Conservation (phyloP, 1,140 invertebrate genomes). For the Marisa cornuarietis region DNA sequence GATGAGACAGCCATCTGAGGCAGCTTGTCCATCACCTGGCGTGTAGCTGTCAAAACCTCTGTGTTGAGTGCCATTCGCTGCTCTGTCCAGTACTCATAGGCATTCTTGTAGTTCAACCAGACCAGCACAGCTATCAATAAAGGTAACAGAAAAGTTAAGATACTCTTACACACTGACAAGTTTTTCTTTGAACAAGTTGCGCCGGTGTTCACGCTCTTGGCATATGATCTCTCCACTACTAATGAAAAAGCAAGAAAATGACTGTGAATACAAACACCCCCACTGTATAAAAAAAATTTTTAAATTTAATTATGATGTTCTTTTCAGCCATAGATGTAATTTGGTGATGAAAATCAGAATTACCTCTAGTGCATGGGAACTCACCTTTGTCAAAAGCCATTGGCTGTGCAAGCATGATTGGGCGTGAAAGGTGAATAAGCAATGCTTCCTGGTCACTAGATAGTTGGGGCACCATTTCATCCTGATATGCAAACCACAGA, state of each 20-base stretch:
- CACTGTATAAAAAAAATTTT: too few relatives aligned
- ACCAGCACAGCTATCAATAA: constrained; percentile 83
- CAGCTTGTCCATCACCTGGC: constrained; percentile 60
- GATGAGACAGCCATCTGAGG: constrained; percentile 48
- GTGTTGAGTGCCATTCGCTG: constrained; percentile 73
- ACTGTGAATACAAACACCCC: too few relatives aligned
- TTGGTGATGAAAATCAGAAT: neutral
- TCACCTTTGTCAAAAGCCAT: constrained; percentile 84
- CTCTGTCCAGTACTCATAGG: constrained; percentile 98
- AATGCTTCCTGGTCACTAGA: constrained; percentile 90
- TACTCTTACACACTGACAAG: neutral
- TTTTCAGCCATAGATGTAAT: too few relatives aligned
- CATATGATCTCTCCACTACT: too few relatives aligned
- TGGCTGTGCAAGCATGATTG: constrained; percentile 94
- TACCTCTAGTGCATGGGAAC: neutral
- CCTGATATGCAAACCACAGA: constrained; percentile 69
- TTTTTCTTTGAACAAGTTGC: too few relatives aligned
- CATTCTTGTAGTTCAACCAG: constrained; percentile 98
- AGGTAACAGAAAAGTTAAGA: neutral
- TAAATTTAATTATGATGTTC: too few relatives aligned
- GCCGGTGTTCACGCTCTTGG: too few relatives aligned
- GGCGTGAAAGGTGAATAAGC: constrained; percentile 88
- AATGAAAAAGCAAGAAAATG: too few relatives aligned
- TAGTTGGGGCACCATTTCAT: constrained; percentile 80
- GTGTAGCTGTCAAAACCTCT: constrained; percentile 78